These are phyloP conservation scores for Ramphastos sulfuratus DNA, from an alignment of 2,113 vertebrate genomes.

Conservation along the genomic window DNA sequence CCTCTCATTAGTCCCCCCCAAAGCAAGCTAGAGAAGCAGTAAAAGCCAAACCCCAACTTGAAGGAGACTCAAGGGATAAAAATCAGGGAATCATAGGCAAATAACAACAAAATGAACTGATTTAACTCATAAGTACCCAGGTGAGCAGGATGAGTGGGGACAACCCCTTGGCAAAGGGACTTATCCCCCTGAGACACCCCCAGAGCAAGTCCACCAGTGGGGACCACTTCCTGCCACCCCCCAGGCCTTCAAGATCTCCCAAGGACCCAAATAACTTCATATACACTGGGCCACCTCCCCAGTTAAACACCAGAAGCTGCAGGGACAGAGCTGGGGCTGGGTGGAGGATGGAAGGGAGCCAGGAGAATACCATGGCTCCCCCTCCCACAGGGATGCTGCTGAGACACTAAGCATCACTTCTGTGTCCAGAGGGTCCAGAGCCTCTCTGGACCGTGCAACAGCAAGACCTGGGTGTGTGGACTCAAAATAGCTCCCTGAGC, in stretches of 20 bases:
- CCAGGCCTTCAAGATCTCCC: not conserved
- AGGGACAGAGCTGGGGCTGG: fast-evolving
- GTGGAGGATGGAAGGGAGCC: fast-evolving
- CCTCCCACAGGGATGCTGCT: not conserved
- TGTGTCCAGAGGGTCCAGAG: not conserved
- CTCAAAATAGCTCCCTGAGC: not conserved
- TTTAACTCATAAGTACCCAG: not conserved
- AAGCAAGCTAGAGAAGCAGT: not conserved
- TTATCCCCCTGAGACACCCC: not conserved
- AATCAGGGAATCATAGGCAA: not conserved
- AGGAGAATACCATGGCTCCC: fast-evolving
- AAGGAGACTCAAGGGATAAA: not conserved
- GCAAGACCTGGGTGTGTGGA: not conserved
- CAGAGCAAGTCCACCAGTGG: not conserved
- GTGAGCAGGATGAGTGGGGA: not conserved
- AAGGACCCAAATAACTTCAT: not conserved
- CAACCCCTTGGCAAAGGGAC: not conserved
- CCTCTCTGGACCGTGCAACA: not conserved
- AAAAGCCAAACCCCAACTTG: not conserved
- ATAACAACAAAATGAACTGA: not conserved
- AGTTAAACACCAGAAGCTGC: not conserved
- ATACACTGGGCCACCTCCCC: not conserved
- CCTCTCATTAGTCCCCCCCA: not conserved
- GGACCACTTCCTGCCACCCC: not conserved
- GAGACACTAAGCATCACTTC: not conserved